Evolutionary conservation across 2,113 vertebrate genomes (phyloP), one percentile per base, ranked within the genome.

Genomic region (Procapra przewalskii): DNA sequence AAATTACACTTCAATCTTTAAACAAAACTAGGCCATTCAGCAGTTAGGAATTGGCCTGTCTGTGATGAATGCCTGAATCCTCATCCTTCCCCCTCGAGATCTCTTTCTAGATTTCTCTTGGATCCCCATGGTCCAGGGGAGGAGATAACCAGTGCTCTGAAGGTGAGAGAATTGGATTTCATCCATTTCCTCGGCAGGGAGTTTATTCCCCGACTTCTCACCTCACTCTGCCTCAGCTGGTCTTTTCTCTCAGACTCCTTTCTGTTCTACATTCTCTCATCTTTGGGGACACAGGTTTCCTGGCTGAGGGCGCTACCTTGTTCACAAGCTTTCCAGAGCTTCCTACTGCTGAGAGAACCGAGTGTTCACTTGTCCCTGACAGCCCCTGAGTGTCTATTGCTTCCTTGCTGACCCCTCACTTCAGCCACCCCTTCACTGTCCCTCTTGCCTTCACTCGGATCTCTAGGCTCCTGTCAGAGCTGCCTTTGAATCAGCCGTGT

Each of bases 321-420:
- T 33, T 31, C 50, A 52, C 14, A 45, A 13, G 14, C 57, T 27
- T 57, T n/a, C 45, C 40, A 9, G 55, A 33, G 64, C 43, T 92
- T 27, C n/a, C 67, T 62, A 0, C 52, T n/a, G 25, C 59, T 48
- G 14, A n/a, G 27, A 83, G 7, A 88, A 14, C 50, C 50, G 19
- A 45, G 36, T 43, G 40, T 67, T 17, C 57, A 27, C 1, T 6
- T 29, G 45, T 7, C 43, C 59, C 33, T 2, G 14, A 60, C 83
- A 86, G 14, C 10, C 1, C 3, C 17, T 36, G 1, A 5, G 10
- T 1, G 3, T 17, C 43, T 14, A 0, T 1, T 8, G 40, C 25
- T 43, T 19, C 23, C 40, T 10, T 90, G 48, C 40, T 4, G 12
- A n/a, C 29, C 17, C 59, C 21, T 82, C 62, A 0, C 25, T 50